These are phyloP conservation scores for Lepus americanus DNA, from an alignment of 2,113 vertebrate species.

Conservation along the genomic window DNA sequence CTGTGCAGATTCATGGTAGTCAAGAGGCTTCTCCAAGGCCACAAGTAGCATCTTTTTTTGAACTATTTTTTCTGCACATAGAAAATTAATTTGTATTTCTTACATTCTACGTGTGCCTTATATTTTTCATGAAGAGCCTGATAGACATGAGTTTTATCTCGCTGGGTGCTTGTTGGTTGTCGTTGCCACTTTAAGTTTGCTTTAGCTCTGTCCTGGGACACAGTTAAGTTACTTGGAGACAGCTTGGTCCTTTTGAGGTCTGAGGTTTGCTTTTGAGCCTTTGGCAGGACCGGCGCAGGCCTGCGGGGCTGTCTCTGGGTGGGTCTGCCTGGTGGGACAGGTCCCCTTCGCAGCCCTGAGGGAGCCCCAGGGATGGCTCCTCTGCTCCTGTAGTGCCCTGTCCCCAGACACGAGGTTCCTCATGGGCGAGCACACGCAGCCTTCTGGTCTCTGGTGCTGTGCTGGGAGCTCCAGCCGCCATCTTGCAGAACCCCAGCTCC, in stretches of 20 bases:
- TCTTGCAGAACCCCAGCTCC: not conserved
- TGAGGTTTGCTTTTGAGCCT: not conserved
- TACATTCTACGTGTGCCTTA: not conserved
- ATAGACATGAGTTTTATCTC: not conserved
- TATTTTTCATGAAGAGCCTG: not conserved
- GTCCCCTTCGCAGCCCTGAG: not conserved
- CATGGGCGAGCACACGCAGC: too few relatives aligned
- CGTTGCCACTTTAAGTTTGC: not conserved
- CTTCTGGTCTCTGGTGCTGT: not conserved
- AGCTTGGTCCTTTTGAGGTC: not conserved
- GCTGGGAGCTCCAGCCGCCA: not conserved
- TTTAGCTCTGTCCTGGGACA: not conserved
- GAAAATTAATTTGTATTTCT: constrained; percentile 7
- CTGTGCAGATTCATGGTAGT: not conserved
- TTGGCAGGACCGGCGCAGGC: not conserved
- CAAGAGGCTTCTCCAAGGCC: not conserved
- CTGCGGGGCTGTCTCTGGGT: too few relatives aligned
- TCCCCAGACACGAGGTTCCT: fast-evolving
- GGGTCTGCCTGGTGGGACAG: not conserved
- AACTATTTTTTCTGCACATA: not conserved
- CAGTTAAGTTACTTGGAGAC: constrained; percentile 18
- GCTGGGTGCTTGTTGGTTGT: not conserved
- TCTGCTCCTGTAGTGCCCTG: not conserved
- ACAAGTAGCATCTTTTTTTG: not conserved
- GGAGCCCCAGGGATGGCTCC: not conserved